These are phyloP conservation scores for Brevipalpus yothersi DNA, from an alignment of 1,140 invertebrate species.

Conservation along the genomic window DNA sequence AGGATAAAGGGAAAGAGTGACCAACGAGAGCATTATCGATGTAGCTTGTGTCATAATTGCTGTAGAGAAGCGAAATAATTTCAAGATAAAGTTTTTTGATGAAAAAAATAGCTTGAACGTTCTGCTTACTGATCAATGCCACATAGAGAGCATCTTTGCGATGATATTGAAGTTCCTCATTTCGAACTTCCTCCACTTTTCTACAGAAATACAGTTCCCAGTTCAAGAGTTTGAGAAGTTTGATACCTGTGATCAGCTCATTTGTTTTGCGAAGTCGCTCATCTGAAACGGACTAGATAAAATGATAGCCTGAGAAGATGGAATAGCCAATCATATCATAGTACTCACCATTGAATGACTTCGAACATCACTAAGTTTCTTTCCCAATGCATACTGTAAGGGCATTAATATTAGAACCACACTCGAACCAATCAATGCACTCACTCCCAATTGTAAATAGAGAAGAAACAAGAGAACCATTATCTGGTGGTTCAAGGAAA, in stretches of 20 bases:
- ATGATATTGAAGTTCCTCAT: conserved; percentile 40
- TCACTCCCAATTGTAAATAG: conserved; percentile 44
- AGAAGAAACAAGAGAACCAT: conserved; percentile 40
- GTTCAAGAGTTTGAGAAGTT: conserved; percentile 49
- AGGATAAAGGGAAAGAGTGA: conserved; percentile 23
- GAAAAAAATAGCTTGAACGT: background rate
- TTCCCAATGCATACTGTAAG: conserved; percentile 19
- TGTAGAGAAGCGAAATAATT: conserved; percentile 17
- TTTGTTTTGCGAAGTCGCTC: conserved; percentile 43
- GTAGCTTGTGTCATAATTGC: conserved; percentile 46
- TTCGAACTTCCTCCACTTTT: conserved; percentile 34
- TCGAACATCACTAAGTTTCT: conserved; percentile 18
- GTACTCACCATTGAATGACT: conserved; percentile 15
- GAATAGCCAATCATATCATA: background rate
- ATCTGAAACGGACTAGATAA: conserved; percentile 33
- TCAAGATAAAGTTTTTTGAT: background rate
- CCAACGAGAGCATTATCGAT: conserved; percentile 39
- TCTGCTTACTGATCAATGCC: background rate
- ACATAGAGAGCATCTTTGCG: conserved; percentile 21
- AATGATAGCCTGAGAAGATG: conserved; percentile 14
- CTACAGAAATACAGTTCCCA: conserved; percentile 49
- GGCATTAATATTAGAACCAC: conserved; percentile 19
- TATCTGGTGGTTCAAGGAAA: conserved; percentile 28
- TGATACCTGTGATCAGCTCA: conserved; percentile 53
- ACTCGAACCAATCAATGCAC: conserved; percentile 43